A percentile compares a stretch with the other conserved stretches of the same genome.
Evolutionary conservation across 2,797 vertebrate species (phyloP).

Genomic region (Sebastes wilsoni): DNA sequence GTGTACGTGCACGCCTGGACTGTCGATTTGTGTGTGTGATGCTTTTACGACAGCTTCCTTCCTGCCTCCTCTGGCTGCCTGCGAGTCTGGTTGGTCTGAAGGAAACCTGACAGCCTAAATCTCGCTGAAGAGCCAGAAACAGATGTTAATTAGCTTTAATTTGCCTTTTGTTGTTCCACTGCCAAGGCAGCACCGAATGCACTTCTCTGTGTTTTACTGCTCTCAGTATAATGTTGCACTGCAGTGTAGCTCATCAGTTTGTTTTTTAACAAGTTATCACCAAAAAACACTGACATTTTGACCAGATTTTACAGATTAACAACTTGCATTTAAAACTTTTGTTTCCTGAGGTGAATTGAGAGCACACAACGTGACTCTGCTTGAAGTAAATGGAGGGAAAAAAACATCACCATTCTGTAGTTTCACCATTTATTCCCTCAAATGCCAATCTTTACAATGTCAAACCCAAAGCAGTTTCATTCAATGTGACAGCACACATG

Average conservation of each 20-base stretch:
- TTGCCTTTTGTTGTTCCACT: constrained; percentile 76
- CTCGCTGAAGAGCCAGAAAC: constrained; percentile 72
- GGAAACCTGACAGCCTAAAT: constrained; percentile 76
- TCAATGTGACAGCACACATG: not conserved
- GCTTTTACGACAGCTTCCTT: constrained; percentile 66
- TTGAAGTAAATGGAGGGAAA: not conserved
- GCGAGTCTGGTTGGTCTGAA: constrained; percentile 60
- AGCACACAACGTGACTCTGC: not conserved
- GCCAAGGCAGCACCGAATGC: constrained; percentile 60
- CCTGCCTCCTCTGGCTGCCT: constrained; percentile 70
- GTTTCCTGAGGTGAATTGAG: not conserved
- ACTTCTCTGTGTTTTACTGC: constrained; percentile 44
- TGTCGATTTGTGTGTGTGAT: constrained; percentile 24
- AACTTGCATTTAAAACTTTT: not conserved
- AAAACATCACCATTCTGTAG: too few relatives aligned
- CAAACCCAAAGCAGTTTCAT: not conserved
- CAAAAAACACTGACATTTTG: not conserved
- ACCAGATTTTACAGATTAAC: not conserved
- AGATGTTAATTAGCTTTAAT: constrained; percentile 83
- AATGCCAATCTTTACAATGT: not conserved
- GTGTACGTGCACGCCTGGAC: not conserved
- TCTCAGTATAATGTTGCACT: constrained; percentile 20
- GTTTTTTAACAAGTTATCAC: not conserved
- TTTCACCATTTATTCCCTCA: not conserved
- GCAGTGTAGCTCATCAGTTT: not conserved